Evolutionary conservation across 2,797 vertebrate genomes (phyloP).

Genomic region (Masticophis lateralis): DNA sequence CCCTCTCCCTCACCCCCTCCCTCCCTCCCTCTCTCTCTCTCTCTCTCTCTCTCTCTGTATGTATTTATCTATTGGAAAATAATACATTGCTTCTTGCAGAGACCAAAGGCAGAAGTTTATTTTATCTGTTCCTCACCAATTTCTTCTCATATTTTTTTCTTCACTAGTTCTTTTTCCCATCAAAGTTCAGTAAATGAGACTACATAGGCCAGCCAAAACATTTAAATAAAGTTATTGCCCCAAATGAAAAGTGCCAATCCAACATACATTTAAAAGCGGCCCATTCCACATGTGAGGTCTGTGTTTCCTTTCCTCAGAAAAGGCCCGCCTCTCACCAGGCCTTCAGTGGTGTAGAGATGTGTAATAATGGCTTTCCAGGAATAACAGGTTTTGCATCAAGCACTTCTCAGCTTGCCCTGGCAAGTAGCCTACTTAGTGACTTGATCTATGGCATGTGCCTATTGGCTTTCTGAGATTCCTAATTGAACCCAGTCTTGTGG

Average conservation of each 20-base stretch:
- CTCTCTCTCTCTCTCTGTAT: too few relatives aligned
- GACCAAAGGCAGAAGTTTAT: background rate
- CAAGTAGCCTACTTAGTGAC: conserved; percentile 54
- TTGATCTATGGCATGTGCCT: conserved; percentile 44
- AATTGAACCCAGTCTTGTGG: conserved; percentile 51
- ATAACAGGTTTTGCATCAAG: conserved; percentile 27
- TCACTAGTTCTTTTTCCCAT: background rate
- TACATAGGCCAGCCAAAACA: background rate
- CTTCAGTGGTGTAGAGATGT: background rate
- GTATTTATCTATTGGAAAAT: background rate
- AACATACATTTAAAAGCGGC: background rate
- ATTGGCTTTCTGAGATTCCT: conserved; percentile 37
- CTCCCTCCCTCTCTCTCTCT: too few relatives aligned
- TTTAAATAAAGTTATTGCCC: background rate
- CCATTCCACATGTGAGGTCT: background rate
- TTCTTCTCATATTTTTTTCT: background rate
- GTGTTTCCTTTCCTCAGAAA: background rate
- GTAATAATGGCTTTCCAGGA: conserved; percentile 38
- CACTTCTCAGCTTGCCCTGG: conserved; percentile 30
- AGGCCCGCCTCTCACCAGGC: background rate
- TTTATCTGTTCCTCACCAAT: background rate
- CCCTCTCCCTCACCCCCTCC: too few relatives aligned
- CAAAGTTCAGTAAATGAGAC: background rate
- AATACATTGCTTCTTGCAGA: background rate
- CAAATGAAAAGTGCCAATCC: background rate